Evolutionary conservation across 53 echinoderm and acorn worm genomes (phyloP), one percentile per base, ranked within the genome.

Genomic region (Stichopus horrens): DNA sequence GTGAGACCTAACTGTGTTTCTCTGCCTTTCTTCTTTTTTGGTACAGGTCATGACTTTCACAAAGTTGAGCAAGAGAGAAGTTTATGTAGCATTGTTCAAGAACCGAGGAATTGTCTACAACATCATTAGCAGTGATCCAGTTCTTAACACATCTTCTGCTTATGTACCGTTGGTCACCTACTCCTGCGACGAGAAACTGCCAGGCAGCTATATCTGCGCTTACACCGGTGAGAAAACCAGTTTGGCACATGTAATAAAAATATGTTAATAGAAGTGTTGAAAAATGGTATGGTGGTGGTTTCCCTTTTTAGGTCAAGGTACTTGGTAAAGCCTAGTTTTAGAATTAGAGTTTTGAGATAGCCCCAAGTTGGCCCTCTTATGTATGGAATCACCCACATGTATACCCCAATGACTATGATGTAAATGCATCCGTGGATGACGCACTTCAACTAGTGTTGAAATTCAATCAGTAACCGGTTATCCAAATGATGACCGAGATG

Each of bases 51-150:
- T 86, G 11, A 79, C 93, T 5, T 91, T 91, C 86, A 84, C 76
- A 21, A 76, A 88, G 37, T 63, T 87, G 37, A 89, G 93, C 63
- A 87, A 88, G 56, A 91, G 91, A 9, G 88, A 90, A 58, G 83
- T 98, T 59, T 86, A 58, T 73, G 57, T 94, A 58, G 88, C 88
- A 8, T 90, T 91, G 55, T 95, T 93, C 23, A 91, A 94, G 23
- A 92, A 91, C 9, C 91, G 92, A 7, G 98, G 98, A 0, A 90
- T 93, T 4, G 92, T 95, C 54, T 91, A 96, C 73, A 98, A 98
- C 76, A 84, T 92, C 8, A 86, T 98, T 1, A 95, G 93, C 66
- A 82, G 59, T 7, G 94, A 98, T 57, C 92, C 98, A 5, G 5
- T 9, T 5, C 23, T n/a, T 5, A 73, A 81, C 10, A 57, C 51